These are phyloP conservation scores for Rostratula benghalensis DNA, from an alignment of 2,113 vertebrate species.

Conservation along the genomic window DNA sequence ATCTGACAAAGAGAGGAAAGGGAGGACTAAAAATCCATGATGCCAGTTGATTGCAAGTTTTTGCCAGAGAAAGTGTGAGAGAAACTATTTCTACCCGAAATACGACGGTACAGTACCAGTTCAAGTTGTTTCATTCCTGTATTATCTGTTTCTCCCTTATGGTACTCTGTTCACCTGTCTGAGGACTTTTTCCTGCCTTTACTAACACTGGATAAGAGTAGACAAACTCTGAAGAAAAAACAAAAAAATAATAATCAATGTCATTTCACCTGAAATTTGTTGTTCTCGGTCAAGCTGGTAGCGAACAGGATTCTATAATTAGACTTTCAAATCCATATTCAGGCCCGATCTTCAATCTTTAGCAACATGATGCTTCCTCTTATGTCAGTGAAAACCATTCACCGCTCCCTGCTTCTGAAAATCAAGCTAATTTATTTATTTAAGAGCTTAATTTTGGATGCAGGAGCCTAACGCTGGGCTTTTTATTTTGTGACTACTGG, in stretches of 20 bases:
- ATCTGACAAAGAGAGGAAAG: background rate
- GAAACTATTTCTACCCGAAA: background rate
- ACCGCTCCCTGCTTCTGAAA: background rate
- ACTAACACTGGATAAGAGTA: background rate
- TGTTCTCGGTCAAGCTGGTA: slow-evolving; percentile 36
- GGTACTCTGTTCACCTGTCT: background rate
- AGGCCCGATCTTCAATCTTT: slow-evolving; percentile 32
- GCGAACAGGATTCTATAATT: slow-evolving; percentile 53
- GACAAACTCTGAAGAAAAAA: background rate
- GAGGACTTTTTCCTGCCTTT: background rate
- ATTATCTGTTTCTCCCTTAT: background rate
- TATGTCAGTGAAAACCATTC: slow-evolving; percentile 46
- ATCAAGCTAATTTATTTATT: slow-evolving; percentile 62
- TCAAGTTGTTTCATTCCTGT: background rate
- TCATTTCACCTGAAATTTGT: slow-evolving; percentile 41
- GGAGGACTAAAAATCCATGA: background rate
- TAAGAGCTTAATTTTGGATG: slow-evolving; percentile 55
- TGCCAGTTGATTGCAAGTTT: background rate
- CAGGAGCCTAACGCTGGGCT: background rate
- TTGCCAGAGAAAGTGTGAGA: background rate
- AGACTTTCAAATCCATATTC: slow-evolving; percentile 57
- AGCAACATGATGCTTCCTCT: slow-evolving; percentile 40
- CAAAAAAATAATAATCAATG: background rate
- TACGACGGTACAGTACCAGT: rapidly evolving
- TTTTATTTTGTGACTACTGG: background rate